Evolutionary conservation across 92 coral and sea anemone genomes (phyloP), one percentile per base, ranked within the genome.

Genomic region (Paramuricea clavata): DNA sequence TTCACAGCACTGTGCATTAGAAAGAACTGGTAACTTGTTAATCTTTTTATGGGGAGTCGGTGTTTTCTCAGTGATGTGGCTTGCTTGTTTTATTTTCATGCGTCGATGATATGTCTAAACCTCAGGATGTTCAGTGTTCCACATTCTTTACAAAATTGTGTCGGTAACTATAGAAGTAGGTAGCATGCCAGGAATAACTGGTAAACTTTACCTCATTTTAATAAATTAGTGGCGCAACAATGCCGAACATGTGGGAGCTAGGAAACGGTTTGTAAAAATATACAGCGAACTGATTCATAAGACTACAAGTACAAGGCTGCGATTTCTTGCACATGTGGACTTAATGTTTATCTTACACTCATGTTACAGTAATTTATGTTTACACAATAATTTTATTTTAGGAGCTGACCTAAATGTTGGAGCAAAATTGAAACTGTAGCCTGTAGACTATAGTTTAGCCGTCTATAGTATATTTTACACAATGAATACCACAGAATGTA

Each of bases 121-220:
- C 62, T 54, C 62, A 54, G 3, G 25, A 54, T 8, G 19, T 54
- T 21, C 62, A 54, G 62, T 54, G 25, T 54, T 23, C 27, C 26
- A 21, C 62, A 54, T 47, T 47, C 12, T 47, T 47, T 47, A 47
- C 3, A 19, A 21, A 54, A 54, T 54, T 19, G 62, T 54, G 62
- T 54, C 62, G 62, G 62, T 54, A 19, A 21, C 62, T 21, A 54
- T 13, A 54, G 26, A 54, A 54, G 62, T 21, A 54, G 62, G 11
- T 54, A 21, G 8, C 62, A 54, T 54, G 62, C 62, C 27, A 54
- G 62, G 62, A 54, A 54, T 54, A 54, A 54, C 62, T 54, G 62
- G 11, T 54, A 10, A 54, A 54, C 62, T 54, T 54, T 8, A 54
- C 8, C 17, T 54, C 26, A 17, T 21, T 54, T 54, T 5, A 54